Base-by-base conservation (phyloP, 2,113 vertebrate genomes). In the Alouatta palliata region DNA sequence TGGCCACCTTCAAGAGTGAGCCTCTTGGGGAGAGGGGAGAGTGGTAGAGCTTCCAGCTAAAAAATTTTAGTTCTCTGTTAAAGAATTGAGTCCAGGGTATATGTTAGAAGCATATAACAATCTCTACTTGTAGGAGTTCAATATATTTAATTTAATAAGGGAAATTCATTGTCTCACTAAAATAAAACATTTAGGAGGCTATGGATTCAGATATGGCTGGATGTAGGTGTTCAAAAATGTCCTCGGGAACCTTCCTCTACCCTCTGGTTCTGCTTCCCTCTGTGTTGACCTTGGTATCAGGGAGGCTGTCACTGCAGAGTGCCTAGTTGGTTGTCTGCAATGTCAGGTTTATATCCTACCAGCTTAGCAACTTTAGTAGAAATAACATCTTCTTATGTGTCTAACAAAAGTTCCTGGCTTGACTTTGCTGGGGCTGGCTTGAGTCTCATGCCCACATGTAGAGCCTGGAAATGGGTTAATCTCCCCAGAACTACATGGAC, bases 21-120 rank as follows among this genome's bases (percentile, higher is more conserved):
- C 40, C 8, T 27, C 70, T 14, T 76, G 68, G 9, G 10, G 54
- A 21, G 56, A 1, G 19, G 6, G 43, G 6, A 32, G 5, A 20
- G 5, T 0, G 10, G 54, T 8, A 19, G 1, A 66, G 13, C 0
- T 6, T 16, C 25, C 20, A 13, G 49, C 5, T 84, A 32, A 47
- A 80, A 70, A 40, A 58, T 32, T 14, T 21, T 43, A 75, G 6
- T 77, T 85, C 54, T 49, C 13, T 81, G 4, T 5, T 37, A n/a
- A 80, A 32, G 25, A 56, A n/a, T 0, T 12, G 40, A 89, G 19
- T 32, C 64, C 52, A 20, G 25, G 1, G 17, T 19, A 56, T 21
- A 37, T 8, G 0, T 96, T 73, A n/a, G 21, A 80, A 20, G 8
- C 56, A 56, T 20, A 20, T 1, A 37, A 13, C 37, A 75, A 27